phyloP scores from a whole-genome alignment of 2,888 invertebrate species.

The Pegoplata infirma region DNA sequence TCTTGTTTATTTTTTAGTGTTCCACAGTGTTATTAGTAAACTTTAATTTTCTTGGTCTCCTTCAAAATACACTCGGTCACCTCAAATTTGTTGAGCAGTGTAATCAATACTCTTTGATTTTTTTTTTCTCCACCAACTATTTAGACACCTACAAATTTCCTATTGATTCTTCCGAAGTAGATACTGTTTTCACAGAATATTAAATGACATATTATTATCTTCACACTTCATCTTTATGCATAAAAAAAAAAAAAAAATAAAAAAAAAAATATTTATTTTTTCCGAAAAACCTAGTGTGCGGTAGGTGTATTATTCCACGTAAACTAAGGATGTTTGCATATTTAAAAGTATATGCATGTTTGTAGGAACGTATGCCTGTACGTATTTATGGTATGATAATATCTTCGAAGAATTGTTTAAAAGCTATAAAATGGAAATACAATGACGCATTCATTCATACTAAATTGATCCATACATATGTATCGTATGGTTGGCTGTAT shows the following conservation, averaged over 20 bases:
- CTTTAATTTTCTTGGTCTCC: no score
- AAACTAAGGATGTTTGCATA: conserved; percentile 31
- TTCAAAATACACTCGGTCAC: no score
- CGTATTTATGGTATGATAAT: conserved; percentile 5
- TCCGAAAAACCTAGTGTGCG: conserved; percentile 31
- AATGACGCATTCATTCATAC: conserved; percentile 46
- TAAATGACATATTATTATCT: conserved; percentile 10
- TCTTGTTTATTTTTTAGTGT: no score
- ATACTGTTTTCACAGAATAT: conserved; percentile 38
- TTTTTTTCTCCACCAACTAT: no score
- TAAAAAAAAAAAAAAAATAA: conserved; percentile 5
- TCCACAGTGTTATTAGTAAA: no score
- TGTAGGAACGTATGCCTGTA: no score
- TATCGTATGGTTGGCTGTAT: no score
- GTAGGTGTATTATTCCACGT: conserved; percentile 43
- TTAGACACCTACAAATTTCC: neutral
- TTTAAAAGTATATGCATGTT: conserved; percentile 4
- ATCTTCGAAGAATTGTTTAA: conserved; percentile 35
- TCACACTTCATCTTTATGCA: conserved; percentile 21
- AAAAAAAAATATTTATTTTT: neutral
- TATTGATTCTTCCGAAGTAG: neutral
- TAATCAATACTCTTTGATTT: no score
- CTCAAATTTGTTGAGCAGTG: no score
- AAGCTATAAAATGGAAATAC: conserved; percentile 37
- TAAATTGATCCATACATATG: no score